Base-by-base conservation (phyloP, 1,140 invertebrate genomes). In the Macrobrachium rosenbergii region DNA sequence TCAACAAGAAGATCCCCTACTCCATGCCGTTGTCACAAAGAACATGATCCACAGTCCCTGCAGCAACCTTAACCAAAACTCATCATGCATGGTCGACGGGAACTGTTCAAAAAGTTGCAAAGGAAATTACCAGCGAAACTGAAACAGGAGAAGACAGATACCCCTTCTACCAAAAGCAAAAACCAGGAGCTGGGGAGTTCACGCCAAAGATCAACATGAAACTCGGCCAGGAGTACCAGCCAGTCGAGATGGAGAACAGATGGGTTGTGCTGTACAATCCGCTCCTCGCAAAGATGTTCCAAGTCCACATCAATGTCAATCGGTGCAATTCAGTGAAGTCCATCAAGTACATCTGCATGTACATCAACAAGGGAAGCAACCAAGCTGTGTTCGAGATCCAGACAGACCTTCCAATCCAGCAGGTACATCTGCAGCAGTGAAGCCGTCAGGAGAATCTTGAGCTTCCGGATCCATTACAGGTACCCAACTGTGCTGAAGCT, bases 1-100 rank as follows among this genome's bases (percentile, higher is more conserved):
- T n/a, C n/a, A n/a, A n/a, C n/a, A n/a, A n/a, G n/a, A n/a, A n/a
- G n/a, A n/a, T n/a, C n/a, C n/a, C n/a, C n/a, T n/a, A n/a, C n/a
- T n/a, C n/a, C n/a, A n/a, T n/a, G n/a, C n/a, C n/a, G 67, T 87
- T 62, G 63, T 87, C 14, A 82, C 72, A 10, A 69, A 67, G 23
- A 62, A 89, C 58, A 89, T 87, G 87, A 80, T 89, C 37, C 89
- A 90, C 87, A 86, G 90, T 75, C 81, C 88, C n/a, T 90, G 89
- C 72, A 90, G 90, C 10, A 52, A n/a, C 28, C 63, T 88, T 5
- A 90, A 90, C 67, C 72, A 10, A 11, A 81, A 82, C 21, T 89
- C 73, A 43, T 67, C 75, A 85, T 90, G 89, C 80, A 90, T 90
- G 90, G 76, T 73, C 12, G 52, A 62, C 37, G 16, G n/a, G n/a